Conservation (phyloP, 2,113 vertebrate species). For the Trogon surrucura region DNA sequence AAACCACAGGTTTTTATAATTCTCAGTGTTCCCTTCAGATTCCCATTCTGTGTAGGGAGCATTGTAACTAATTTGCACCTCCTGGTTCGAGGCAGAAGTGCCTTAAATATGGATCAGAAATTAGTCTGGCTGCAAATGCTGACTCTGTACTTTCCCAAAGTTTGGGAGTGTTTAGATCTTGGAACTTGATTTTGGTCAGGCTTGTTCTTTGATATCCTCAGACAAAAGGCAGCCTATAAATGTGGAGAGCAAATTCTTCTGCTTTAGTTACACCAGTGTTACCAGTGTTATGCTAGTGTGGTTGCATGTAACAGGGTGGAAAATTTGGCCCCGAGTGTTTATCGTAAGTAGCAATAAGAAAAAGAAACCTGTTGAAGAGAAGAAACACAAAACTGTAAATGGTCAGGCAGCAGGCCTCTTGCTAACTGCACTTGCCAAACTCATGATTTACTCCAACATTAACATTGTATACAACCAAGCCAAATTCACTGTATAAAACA, state of each 20-base stretch:
- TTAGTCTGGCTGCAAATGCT: background rate
- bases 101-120: background rate
- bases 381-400: conserved; percentile 32
- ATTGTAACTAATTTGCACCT: background rate
- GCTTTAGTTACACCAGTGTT: background rate
- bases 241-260: conserved; percentile 26
- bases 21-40: background rate
- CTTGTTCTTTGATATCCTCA: conserved; percentile 12
- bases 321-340: conserved; percentile 5
- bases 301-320: background rate
- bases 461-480: background rate
- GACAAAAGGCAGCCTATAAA: conserved; percentile 6
- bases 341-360: background rate
- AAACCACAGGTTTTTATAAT: background rate
- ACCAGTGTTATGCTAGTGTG: background rate
- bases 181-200: conserved; percentile 10
- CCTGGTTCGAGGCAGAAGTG: background rate
- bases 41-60: background rate
- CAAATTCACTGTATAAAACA: conserved; percentile 8
- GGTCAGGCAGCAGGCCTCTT: conserved; percentile 10
- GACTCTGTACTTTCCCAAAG: background rate
- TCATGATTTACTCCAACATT: conserved; percentile 15
- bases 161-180: background rate
- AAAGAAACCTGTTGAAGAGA: background rate
- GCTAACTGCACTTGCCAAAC: conserved; percentile 14